Base-by-base conservation (phyloP, 2,888 invertebrate species). In the Teleogryllus oceanicus region DNA sequence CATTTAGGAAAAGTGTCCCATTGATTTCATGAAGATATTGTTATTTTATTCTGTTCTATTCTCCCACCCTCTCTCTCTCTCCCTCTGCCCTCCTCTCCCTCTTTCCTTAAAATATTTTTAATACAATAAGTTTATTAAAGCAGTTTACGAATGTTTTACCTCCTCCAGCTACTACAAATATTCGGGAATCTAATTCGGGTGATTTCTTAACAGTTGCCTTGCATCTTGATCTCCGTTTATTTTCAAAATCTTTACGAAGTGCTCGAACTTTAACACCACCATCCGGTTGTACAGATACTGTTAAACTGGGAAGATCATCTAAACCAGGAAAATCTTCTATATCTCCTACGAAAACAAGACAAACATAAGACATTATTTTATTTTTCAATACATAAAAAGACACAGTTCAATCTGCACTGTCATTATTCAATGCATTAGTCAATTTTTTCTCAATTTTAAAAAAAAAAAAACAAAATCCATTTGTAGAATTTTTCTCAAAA, bases 261-360 rank as follows among this genome's bases (percentile, higher is more conserved):
- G 93, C 94, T 62, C 91, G 89, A 11, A 96, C 91, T 87, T 91
- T 92, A 0, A 97, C 93, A 84, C 92, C 90, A 49, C 93, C 93
- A 84, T 92, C 90, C 81, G 90, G 88, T 0, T 90, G 87, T 11
- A 92, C 88, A 20, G 90, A 89, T 76, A 97, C 96, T 87, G 95
- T 90, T 86, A 94, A 97, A 84, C 95, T 94, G 0, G 97, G 97
- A 82, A 99, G 86, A 16, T 96, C 95, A 87, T 98, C 98, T 82
- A 98, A 90, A 0, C 98, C 98, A 8, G 99, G 99, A 86, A 95
- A 98, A 86, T 99, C 98, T 89, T 99, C 99, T 85, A 99, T 98
- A 85, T 99, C 98, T 79, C 91, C 91, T 84, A 87, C 86, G 81
- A 78, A 50, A 80, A 50, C 37, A 21, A 21, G 21, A 21, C 21